These are phyloP conservation scores for Aradus depressus DNA, from an alignment of 2,888 invertebrate genomes.

Conservation along the genomic window DNA sequence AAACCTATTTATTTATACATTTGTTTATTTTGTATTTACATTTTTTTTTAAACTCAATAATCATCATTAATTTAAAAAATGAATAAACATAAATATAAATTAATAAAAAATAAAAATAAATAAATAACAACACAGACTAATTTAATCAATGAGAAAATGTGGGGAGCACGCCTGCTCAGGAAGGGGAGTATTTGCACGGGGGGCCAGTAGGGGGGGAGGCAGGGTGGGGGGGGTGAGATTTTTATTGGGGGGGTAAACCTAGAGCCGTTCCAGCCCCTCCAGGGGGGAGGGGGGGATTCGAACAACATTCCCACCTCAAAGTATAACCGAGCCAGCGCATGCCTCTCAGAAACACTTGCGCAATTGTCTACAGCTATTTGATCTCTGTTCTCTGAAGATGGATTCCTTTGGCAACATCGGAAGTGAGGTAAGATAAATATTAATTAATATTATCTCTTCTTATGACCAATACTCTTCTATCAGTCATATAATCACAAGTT, in stretches of 20 bases:
- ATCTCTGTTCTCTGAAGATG: constrained; percentile 30
- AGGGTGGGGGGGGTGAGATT: constrained; percentile 20
- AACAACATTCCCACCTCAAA: constrained; percentile 30
- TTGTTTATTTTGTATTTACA: background rate
- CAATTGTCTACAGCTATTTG: constrained; percentile 30
- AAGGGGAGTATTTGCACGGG: too few species aligned
- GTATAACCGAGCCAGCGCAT: constrained; percentile 29
- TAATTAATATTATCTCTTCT: too few species aligned
- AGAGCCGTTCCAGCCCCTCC: constrained; percentile 22
- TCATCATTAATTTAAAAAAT: too few species aligned
- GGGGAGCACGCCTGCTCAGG: too few species aligned
- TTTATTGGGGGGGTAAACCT: constrained; percentile 27
- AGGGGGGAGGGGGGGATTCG: too few species aligned
- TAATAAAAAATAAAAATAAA: too few species aligned
- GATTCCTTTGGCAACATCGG: constrained; percentile 30
- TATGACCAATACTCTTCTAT: too few species aligned
- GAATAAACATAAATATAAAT: too few species aligned
- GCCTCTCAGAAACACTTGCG: constrained; percentile 30
- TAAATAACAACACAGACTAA: too few species aligned
- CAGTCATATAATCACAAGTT: background rate
- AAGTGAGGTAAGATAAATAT: constrained; percentile 29
- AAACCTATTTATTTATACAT: background rate
- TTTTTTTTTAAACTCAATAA: background rate
- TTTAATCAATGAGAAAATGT: too few species aligned
- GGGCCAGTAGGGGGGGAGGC: constrained; percentile 4